Percentiles rank a stretch among this genome's conserved stretches.
These are phyloP conservation scores for Zygaena filipendulae DNA, from an alignment of 2,888 invertebrate species.

Conservation along the genomic window DNA sequence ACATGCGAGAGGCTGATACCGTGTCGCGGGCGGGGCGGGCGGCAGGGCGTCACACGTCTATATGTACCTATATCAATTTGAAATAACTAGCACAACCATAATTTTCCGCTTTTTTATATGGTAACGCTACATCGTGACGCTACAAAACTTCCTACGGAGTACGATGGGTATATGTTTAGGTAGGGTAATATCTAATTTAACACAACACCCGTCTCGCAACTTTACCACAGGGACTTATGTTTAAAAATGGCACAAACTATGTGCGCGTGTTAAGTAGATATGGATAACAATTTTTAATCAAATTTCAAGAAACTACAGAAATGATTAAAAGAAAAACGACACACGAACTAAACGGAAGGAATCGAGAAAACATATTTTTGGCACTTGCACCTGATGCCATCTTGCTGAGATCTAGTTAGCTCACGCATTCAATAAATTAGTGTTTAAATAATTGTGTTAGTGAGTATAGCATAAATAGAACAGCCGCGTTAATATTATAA, in stretches of 20 bases:
- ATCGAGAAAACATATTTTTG: constrained; percentile 23
- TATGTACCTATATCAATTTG: constrained; percentile 58
- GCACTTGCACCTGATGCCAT: constrained; percentile 48
- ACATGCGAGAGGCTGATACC: constrained; percentile 23
- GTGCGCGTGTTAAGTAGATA: constrained; percentile 30
- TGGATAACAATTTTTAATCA: too few species aligned
- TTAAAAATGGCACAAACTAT: constrained; percentile 38
- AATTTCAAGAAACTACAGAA: too few species aligned
- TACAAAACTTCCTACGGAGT: constrained; percentile 28
- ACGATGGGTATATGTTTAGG: constrained; percentile 28
- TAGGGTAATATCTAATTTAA: constrained; percentile 24
- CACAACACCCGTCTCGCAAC: constrained; percentile 29
- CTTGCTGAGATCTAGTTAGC: constrained; percentile 38
- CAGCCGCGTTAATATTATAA: constrained; percentile 16
- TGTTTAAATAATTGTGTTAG: constrained; percentile 12
- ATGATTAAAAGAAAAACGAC: too few species aligned
- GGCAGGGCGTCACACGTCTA: constrained; percentile 40
- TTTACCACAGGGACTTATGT: constrained; percentile 26
- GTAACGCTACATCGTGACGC: constrained; percentile 48
- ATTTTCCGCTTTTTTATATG: constrained; percentile 51
- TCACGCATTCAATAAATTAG: too few species aligned
- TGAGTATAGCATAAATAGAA: constrained; percentile 13
- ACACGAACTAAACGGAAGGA: constrained; percentile 29
- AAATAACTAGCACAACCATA: constrained; percentile 67
- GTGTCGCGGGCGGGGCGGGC: too few species aligned